Evolutionary conservation across 2,888 invertebrate genomes (phyloP), one percentile per base, ranked within the genome.

Genomic region (Apotomis betuletana): DNA sequence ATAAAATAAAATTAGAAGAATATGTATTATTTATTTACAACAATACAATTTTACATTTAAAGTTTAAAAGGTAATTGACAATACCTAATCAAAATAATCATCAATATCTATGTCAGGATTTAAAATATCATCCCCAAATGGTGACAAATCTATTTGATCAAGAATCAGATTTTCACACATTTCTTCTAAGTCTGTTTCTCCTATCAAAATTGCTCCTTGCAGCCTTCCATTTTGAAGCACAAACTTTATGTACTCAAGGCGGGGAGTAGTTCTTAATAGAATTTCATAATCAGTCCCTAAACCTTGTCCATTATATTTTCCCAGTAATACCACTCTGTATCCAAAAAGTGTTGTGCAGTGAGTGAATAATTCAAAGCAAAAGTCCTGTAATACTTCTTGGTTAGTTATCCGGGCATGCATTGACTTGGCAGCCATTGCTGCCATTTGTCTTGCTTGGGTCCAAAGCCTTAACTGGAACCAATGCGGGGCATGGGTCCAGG

Each of bases 381-480:
- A 98, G 87, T 99, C 99, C 90, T 96, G 97, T 70, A 96, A 90
- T 12, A 97, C 94, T 76, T 94, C 93, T 87, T 97, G 95, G 6
- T 94, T 92, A 10, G 88, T 94, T 6, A 94, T 83, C 75, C 90
- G 90, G 0, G 95, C 95, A 74, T 95, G 94, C 97, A 99, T 99
- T 71, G 96, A 96, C 86, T 97, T 97, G 0, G 98, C 99, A 38
- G 97, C 98, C 94, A 98, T 98, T 69, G 95, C 95, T 9, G 99
- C 99, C 99, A 99, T 99, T 90, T 99, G 99, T 69, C 98, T 94
- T 0, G 99, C 99, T 90, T 99, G 99, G 0, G 98, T 98, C 99
- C 99, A 99, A 51, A 99, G 90, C 73, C 98, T 95, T 96, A 99
- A 97, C 93, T 99, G 97, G 86, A 97, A 97, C 98, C 98, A 98